Evolutionary conservation across 2,888 invertebrate species (phyloP), one percentile per base, ranked within the genome.

Genomic region (Leptopilina drosophilae): DNA sequence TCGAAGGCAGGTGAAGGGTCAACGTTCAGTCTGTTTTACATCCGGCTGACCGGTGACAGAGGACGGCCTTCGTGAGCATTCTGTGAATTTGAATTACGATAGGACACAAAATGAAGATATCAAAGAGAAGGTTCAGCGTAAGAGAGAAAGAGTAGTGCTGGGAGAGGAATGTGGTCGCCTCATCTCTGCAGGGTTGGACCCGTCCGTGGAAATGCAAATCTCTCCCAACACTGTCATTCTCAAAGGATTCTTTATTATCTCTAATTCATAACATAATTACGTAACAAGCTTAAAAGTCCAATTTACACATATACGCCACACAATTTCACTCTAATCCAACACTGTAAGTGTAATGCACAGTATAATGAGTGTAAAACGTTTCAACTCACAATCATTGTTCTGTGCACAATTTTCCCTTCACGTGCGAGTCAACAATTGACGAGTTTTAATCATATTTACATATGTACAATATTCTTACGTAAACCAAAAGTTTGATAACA

Each of bases 61-160:
- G 67, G 49, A 67, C 67, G 49, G 67, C 20, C 67, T 20, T 15
- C 15, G 46, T 67, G 49, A 15, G 20, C 67, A 67, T 67, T 67
- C 46, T 67, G 49, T 67, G 49, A 46, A 67, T 14, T 67, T 53
- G 42, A 67, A 67, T 67, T 67, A 67, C 49, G 67, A 67, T 67
- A 67, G 67, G 67, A 67, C 49, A 67, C 49, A 67, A 67, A 67
- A 67, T 67, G 49, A 67, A 67, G 67, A 67, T 67, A 67, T 67
- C 67, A 67, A 49, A 46, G 46, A 20, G 67, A 67, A 67, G 49
- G 20, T 67, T 67, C 20, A 67, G 11, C 26, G 20, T 14, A 67
- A 49, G 49, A 49, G 49, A 42, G 49, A 49, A 9, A 49, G 49
- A 49, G 49, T 49, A 49, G 20, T 12, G 49, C 49, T 67, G 67